Conservation (phyloP, 2,888 invertebrate genomes). For the Conchocele bisecta region DNA sequence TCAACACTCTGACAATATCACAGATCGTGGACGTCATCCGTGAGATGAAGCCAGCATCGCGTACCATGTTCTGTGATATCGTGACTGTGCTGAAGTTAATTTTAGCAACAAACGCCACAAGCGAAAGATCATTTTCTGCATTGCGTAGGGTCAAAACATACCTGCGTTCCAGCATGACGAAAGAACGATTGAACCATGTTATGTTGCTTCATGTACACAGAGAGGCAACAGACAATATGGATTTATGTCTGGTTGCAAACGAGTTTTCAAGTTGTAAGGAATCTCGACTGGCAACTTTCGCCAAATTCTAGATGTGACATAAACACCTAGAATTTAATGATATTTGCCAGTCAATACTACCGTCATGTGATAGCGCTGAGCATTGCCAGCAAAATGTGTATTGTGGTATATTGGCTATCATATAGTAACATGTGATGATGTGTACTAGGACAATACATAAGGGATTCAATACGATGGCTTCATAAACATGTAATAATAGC, state of each 20-base stretch:
- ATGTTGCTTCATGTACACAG: conserved; percentile 20
- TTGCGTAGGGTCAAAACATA: conserved; percentile 19
- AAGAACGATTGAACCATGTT: conserved; percentile 9
- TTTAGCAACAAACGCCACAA: conserved; percentile 29
- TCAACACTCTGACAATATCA: too few relatives aligned
- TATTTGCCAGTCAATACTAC: too few relatives aligned
- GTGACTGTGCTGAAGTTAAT: conserved; percentile 25
- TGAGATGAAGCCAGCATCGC: not conserved
- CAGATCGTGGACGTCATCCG: not conserved
- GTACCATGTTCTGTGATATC: conserved; percentile 2
- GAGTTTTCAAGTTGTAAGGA: conserved; percentile 21
- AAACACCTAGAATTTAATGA: too few relatives aligned
- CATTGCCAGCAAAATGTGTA: too few relatives aligned
- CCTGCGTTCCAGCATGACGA: conserved; percentile 4
- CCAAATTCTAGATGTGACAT: conserved; percentile 19
- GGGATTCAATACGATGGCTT: too few relatives aligned
- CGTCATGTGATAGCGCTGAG: too few relatives aligned
- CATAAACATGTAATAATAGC: too few relatives aligned
- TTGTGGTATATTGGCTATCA: too few relatives aligned
- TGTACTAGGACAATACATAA: too few relatives aligned
- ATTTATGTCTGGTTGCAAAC: conserved; percentile 7
- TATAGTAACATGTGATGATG: too few relatives aligned
- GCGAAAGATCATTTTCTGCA: conserved; percentile 28
- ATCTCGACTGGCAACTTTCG: conserved; percentile 6
- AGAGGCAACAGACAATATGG: conserved; percentile 11